Evolutionary conservation across 1,140 invertebrate genomes (phyloP).

Genomic region (Apis cerana): DNA sequence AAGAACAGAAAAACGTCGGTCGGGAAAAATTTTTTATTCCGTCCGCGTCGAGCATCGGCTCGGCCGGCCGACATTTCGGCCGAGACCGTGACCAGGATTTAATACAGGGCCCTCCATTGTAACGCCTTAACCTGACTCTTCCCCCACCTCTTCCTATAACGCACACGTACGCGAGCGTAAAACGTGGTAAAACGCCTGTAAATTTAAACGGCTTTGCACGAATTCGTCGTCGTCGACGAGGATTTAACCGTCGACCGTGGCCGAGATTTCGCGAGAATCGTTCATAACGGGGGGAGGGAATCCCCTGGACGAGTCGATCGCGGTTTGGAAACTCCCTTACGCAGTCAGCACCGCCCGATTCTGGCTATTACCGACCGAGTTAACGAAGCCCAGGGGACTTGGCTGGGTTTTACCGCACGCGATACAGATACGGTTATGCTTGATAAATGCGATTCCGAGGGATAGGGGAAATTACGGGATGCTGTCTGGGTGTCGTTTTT

Average conservation of each 20-base stretch:
- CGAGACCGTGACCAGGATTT: conserved; percentile 64
- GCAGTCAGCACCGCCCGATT: conserved; percentile 37
- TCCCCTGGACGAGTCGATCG: conserved; percentile 17
- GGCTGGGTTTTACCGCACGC: conserved; percentile 42
- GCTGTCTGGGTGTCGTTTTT: neutral
- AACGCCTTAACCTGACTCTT: conserved; percentile 51
- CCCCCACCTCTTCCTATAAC: conserved; percentile 38
- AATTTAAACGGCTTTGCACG: conserved; percentile 61
- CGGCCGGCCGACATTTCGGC: conserved; percentile 61
- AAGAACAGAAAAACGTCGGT: conserved; percentile 46
- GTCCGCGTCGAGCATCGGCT: conserved; percentile 60
- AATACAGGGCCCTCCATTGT: conserved; percentile 59
- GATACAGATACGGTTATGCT: conserved; percentile 39
- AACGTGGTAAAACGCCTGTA: conserved; percentile 57
- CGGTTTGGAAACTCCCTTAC: conserved; percentile 46
- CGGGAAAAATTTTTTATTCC: conserved; percentile 61
- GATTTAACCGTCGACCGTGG: conserved; percentile 36
- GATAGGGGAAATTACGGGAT: neutral
- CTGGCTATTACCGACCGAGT: conserved; percentile 48
- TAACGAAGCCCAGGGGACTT: conserved; percentile 53
- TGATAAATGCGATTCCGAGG: conserved; percentile 19
- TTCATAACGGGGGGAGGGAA: conserved; percentile 27
- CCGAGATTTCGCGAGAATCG: conserved; percentile 31
- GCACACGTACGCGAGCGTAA: conserved; percentile 40
- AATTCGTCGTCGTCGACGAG: neutral